Conservation (phyloP, 2,888 invertebrate genomes). For the Branchellion lobata region DNA sequence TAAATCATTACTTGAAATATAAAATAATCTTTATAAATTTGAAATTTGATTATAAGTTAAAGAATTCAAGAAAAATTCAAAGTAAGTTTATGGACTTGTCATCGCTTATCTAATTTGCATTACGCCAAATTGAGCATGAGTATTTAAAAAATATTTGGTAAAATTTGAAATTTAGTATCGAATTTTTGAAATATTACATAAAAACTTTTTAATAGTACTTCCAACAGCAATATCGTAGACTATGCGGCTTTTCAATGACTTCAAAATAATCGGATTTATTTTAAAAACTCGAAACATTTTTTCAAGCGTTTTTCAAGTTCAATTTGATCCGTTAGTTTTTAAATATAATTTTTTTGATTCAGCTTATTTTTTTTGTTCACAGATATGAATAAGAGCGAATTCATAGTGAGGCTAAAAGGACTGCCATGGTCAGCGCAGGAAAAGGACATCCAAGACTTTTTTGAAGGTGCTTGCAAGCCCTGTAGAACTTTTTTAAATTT, state of each 20-base stretch:
- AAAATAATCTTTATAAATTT: not conserved
- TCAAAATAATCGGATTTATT: not conserved
- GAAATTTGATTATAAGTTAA: not conserved
- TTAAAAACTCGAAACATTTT: not conserved
- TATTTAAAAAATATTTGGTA: too few relatives aligned
- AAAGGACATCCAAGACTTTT: not conserved
- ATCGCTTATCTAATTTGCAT: not conserved
- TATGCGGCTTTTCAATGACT: too few relatives aligned
- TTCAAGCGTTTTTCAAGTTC: not conserved
- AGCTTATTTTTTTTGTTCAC: too few relatives aligned
- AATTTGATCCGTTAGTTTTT: too few relatives aligned
- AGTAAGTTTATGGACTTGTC: not conserved
- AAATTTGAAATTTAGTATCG: too few relatives aligned
- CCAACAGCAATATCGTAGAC: too few relatives aligned
- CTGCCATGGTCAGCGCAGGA: constrained; percentile 19
- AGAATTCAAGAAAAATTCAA: not conserved
- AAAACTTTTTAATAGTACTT: too few relatives aligned
- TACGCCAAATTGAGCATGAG: too few relatives aligned
- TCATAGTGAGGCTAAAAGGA: constrained; percentile 12
- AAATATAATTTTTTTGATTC: too few relatives aligned
- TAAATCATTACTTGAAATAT: not conserved
- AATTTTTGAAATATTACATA: too few relatives aligned
- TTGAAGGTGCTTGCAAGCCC: constrained; percentile 1
- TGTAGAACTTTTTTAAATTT: too few relatives aligned
- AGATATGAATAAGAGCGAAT: not conserved